These are phyloP conservation scores for Tyria jacobaeae DNA, from an alignment of 2,888 invertebrate species.

Conservation along the genomic window DNA sequence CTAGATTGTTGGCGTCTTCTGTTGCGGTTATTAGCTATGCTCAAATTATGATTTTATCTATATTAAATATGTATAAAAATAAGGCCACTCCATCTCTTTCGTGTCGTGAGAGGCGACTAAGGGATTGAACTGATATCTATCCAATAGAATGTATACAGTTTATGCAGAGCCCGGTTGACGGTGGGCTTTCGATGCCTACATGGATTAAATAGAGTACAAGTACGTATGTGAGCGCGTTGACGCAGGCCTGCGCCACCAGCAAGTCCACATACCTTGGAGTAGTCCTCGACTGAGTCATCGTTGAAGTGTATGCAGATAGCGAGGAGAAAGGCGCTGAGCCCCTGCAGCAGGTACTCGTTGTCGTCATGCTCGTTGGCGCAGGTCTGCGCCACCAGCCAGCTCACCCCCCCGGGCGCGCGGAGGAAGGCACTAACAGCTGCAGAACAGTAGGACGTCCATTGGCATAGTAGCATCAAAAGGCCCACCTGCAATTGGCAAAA, in stretches of 20 bases:
- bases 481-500: conserved; percentile 86
- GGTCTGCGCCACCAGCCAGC: conserved; percentile 93
- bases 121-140: too few species aligned
- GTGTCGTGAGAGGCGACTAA: too few species aligned
- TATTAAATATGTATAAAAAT: too few species aligned
- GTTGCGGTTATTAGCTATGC: too few species aligned
- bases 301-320: conserved; percentile 97
- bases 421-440: conserved; percentile 94
- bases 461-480: conserved; percentile 95
- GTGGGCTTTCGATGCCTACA: too few species aligned
- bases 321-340: conserved; percentile 96
- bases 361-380: conserved; percentile 96
- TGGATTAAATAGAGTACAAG: too few species aligned
- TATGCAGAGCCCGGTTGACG: too few species aligned
- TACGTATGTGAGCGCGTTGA: too few species aligned
- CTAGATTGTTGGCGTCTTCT: too few species aligned
- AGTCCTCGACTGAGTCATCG: conserved; percentile 92
- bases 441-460: conserved; percentile 95
- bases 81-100: too few species aligned
- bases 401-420: conserved; percentile 91
- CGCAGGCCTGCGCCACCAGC: not conserved
- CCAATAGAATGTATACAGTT: too few species aligned
- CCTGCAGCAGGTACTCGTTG: conserved; percentile 93
- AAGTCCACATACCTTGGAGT: conserved; percentile 86
- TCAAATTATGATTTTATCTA: too few species aligned